Evolutionary conservation across 2,797 vertebrate genomes (phyloP).

Genomic region (Furcifer pardalis): DNA sequence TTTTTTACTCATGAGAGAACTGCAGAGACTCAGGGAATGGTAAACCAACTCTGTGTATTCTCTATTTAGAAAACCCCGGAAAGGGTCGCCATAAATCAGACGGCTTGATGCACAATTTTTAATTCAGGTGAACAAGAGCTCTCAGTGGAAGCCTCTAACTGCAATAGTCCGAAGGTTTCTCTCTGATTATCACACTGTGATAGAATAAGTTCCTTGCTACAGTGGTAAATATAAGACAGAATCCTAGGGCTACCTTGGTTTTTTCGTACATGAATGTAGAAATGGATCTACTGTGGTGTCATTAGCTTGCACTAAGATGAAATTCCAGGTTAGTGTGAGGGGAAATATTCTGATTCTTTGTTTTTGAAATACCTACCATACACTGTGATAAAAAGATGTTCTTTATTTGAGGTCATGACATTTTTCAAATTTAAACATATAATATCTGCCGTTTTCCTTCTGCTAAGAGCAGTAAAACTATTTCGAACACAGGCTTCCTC

Average conservation of each 20-base stretch:
- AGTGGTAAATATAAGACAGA: background rate
- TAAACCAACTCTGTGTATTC: too few species aligned
- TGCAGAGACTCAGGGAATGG: too few species aligned
- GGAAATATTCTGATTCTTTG: background rate
- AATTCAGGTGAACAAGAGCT: background rate
- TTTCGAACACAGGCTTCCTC: too few species aligned
- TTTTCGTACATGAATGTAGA: background rate
- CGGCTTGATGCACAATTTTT: too few species aligned
- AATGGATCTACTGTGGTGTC: background rate
- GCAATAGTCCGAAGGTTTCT: background rate
- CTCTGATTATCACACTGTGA: background rate
- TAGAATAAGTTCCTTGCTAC: background rate
- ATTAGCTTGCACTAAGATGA: background rate
- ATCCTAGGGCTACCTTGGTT: background rate
- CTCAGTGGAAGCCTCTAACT: background rate
- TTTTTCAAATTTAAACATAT: conserved; percentile 32
- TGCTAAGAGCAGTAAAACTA: conserved; percentile 15
- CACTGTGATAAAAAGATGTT: background rate
- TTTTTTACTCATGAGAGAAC: too few species aligned
- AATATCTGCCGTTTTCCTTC: background rate
- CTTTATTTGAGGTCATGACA: background rate
- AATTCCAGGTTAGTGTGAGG: background rate
- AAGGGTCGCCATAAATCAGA: too few species aligned
- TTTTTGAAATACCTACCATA: background rate
- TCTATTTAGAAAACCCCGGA: too few species aligned